Evolutionary conservation across 2,797 vertebrate genomes (phyloP).

Genomic region (Hapalemur alaotrensis): DNA sequence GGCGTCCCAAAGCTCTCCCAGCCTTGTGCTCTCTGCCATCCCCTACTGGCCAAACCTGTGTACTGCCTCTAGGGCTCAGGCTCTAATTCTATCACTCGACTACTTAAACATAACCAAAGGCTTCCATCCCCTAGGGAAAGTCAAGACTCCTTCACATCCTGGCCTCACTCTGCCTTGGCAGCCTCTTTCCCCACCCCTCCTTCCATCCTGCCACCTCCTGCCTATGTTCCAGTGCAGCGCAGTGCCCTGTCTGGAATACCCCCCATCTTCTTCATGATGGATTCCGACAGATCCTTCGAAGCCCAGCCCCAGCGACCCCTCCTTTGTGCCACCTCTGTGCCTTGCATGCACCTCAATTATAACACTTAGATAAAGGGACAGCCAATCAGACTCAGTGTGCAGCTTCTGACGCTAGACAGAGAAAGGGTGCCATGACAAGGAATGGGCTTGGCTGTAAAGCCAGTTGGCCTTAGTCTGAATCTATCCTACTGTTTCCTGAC

Average conservation of each 20-base stretch:
- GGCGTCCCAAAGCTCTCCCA: not conserved
- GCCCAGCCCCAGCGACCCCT: not conserved
- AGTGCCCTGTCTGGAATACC: not conserved
- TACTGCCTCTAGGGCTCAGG: not conserved
- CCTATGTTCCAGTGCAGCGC: not conserved
- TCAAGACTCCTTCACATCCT: not conserved
- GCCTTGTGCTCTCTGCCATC: not conserved
- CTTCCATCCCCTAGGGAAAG: not conserved
- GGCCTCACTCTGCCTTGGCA: not conserved
- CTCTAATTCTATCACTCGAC: not conserved
- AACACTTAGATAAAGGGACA: not conserved
- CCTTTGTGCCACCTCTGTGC: not conserved
- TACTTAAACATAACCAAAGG: not conserved
- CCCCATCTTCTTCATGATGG: not conserved
- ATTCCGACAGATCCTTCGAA: not conserved
- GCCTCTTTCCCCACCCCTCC: too few species aligned
- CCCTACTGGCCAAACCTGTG: not conserved
- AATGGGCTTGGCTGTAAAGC: not conserved
- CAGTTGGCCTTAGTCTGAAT: not conserved
- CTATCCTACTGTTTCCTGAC: not conserved
- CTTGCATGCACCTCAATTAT: not conserved
- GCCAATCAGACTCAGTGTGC: too few species aligned
- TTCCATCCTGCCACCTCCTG: not conserved
- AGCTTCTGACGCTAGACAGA: not conserved
- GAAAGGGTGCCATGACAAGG: rapidly evolving